These are phyloP conservation scores for Phalacrocorax aristotelis DNA, from an alignment of 2,113 vertebrate species.

Conservation along the genomic window DNA sequence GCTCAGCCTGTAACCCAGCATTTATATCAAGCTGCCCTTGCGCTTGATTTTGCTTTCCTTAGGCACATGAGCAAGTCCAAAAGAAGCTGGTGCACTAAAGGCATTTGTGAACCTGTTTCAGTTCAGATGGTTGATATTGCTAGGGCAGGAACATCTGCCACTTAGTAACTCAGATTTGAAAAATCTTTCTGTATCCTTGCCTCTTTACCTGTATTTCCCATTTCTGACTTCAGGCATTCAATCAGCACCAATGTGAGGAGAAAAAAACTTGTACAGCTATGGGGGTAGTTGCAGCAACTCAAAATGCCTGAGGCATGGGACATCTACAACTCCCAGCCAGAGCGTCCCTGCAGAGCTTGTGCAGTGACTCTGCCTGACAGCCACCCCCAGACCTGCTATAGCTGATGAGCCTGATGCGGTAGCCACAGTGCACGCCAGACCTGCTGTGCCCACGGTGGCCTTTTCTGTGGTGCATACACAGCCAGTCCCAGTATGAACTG, in stretches of 20 bases:
- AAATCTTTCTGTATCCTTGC: not conserved
- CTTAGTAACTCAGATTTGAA: not conserved
- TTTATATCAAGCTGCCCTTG: not conserved
- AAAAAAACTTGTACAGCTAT: not conserved
- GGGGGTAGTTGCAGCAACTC: not conserved
- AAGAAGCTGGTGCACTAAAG: not conserved
- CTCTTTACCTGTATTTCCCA: not conserved
- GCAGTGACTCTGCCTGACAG: not conserved
- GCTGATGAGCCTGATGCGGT: fast-evolving
- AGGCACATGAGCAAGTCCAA: not conserved
- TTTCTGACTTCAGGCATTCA: not conserved
- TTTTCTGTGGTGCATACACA: not conserved
- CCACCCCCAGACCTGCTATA: not conserved
- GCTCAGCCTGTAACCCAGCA: not conserved
- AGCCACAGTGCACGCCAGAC: not conserved
- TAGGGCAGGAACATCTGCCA: not conserved
- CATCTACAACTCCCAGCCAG: not conserved
- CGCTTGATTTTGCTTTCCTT: not conserved
- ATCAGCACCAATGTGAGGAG: not conserved
- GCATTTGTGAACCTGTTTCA: not conserved
- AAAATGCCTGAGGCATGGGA: not conserved
- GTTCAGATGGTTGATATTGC: not conserved
- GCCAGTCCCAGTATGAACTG: not conserved
- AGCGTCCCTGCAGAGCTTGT: not conserved
- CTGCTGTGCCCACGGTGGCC: not conserved